phyloP scores from a whole-genome alignment of 2,113 vertebrate species.

The Hyperopisus bebe region DNA sequence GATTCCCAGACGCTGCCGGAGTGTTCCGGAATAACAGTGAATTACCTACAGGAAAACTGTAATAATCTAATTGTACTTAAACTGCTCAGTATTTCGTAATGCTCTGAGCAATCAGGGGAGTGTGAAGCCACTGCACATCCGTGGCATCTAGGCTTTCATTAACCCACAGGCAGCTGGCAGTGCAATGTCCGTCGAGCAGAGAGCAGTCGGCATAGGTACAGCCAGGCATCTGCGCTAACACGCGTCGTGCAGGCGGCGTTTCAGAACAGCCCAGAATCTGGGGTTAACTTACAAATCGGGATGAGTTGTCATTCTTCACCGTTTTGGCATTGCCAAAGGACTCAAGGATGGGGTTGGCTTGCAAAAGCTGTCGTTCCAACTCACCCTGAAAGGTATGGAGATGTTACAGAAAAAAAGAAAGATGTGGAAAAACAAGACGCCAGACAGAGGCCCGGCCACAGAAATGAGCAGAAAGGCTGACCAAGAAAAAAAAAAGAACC shows the following conservation, averaged over 20 bases:
- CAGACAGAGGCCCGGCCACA: background rate
- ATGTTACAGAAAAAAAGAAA: constrained; percentile 24
- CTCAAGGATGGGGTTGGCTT: constrained; percentile 95
- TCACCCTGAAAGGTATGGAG: constrained; percentile 70
- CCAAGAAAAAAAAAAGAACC: background rate
- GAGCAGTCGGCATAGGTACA: background rate
- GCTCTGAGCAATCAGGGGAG: background rate
- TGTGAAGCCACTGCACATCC: background rate
- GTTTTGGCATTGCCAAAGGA: constrained; percentile 97
- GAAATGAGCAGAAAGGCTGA: background rate
- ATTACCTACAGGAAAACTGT: constrained; percentile 23
- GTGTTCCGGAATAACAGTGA: constrained; percentile 11
- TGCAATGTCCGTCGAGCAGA: background rate
- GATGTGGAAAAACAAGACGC: background rate
- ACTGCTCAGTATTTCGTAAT: constrained; percentile 15
- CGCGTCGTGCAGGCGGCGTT: background rate
- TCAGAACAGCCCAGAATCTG: background rate
- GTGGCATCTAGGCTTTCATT: constrained; percentile 8
- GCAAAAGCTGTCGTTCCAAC: constrained; percentile 90
- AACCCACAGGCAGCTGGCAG: background rate
- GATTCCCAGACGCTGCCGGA: constrained; percentile 24
- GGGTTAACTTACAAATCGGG: constrained; percentile 84
- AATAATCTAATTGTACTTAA: constrained; percentile 24
- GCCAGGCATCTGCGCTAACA: background rate
- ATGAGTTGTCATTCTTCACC: constrained; percentile 98